Percentiles rank a stretch among this genome's conserved stretches.
Conservation (phyloP, 2,888 invertebrate species). For the Chaetogeoica ovagalla region DNA sequence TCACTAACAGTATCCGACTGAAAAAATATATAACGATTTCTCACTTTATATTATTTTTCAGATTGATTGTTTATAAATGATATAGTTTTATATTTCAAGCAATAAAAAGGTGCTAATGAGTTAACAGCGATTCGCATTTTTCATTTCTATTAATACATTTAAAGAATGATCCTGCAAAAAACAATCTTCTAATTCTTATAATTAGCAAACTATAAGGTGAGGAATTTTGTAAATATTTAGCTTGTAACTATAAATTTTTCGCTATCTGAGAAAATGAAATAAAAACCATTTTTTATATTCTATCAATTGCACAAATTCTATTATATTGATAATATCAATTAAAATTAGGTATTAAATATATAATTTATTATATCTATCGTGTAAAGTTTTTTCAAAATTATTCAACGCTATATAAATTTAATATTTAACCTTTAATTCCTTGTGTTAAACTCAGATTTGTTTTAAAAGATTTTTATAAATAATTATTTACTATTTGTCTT, state of each 20-base stretch:
- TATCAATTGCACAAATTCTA: too few species aligned
- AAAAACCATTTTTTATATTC: background rate
- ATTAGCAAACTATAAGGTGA: background rate
- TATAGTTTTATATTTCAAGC: constrained; percentile 59
- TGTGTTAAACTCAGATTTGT: background rate
- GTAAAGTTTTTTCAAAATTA: too few species aligned
- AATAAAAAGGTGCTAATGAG: constrained; percentile 60
- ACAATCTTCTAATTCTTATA: background rate
- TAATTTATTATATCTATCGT: too few species aligned
- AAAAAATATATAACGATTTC: constrained; percentile 5
- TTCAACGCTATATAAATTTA: too few species aligned
- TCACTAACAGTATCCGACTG: constrained; percentile 31
- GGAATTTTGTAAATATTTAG: background rate
- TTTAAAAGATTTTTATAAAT: background rate
- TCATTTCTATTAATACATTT: background rate
- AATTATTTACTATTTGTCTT: constrained; percentile 52
- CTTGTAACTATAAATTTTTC: background rate
- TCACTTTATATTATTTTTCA: background rate
- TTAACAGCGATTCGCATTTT: constrained; percentile 55
- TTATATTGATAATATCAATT: too few species aligned
- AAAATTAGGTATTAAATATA: too few species aligned
- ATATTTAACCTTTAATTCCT: too few species aligned
- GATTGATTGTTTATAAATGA: background rate
- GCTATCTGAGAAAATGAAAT: background rate
- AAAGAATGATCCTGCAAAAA: background rate